phyloP scores from a whole-genome alignment of 2,888 invertebrate genomes.

The Eurytoma californica region DNA sequence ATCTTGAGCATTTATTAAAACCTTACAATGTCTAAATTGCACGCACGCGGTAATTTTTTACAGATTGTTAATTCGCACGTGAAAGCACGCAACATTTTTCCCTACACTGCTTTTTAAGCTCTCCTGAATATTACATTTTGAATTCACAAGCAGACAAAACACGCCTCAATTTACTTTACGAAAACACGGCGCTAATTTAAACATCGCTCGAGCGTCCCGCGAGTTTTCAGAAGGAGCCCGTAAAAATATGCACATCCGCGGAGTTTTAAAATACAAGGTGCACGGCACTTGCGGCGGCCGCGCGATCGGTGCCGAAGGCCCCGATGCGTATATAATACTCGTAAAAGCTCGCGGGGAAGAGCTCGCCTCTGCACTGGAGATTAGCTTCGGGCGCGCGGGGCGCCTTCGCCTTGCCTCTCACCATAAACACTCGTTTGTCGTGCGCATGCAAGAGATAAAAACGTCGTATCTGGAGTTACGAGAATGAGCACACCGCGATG shows the following conservation, averaged over 20 bases:
- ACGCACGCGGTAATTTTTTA: not conserved
- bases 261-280: not conserved
- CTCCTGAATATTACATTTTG: too few relatives aligned
- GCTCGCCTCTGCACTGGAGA: not conserved
- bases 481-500: conserved; percentile 30
- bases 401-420: conserved; percentile 36
- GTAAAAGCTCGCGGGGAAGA: not conserved
- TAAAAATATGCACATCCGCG: not conserved
- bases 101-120: too few relatives aligned
- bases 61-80: not conserved
- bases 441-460: conserved; percentile 32
- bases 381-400: not conserved
- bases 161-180: too few relatives aligned
- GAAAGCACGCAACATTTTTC: not conserved
- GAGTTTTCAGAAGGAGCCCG: too few relatives aligned
- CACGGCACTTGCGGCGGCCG: too few relatives aligned
- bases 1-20: not conserved
- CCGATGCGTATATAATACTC: conserved; percentile 1
- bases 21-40: not conserved
- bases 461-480: conserved; percentile 47
- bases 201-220: too few relatives aligned
- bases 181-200: too few relatives aligned
- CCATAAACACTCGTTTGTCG: conserved; percentile 45
- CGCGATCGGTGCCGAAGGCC: not conserved
- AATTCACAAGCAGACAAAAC: too few relatives aligned